Evolutionary conservation across 2,113 vertebrate species (phyloP), one percentile per base, ranked within the genome.

Genomic region (Scortum barcoo): DNA sequence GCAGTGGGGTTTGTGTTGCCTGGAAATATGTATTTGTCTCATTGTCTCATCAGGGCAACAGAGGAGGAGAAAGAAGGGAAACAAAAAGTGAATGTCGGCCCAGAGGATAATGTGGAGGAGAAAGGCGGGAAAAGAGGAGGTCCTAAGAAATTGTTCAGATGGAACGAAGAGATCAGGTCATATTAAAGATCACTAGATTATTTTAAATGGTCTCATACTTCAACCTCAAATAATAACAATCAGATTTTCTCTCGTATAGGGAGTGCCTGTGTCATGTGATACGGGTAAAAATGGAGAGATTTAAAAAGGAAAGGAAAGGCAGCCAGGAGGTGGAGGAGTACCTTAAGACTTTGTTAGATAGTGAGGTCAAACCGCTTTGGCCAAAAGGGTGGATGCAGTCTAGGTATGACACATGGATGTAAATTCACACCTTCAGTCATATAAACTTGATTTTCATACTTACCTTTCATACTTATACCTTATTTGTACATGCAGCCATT

Each of bases 381-480:
- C 98, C 98, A 30, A 97, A 96, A 92, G 98, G 98, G 75, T 99
- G 98, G 98, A 99, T 99, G 97, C 97, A 98, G 76, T 96, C 96
- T 30, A 96, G 98, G 98, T 99, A 92, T 54, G 42, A 4, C 3
- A 19, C 12, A 36, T 13, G 36, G 44, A 1, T 33, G 4, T 7
- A n/a, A 7, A 12, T 20, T 40, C 19, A 36, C 17, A 33, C 20
- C 14, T 50, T 54, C 17, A 28, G 19, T 48, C 0, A 22, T 63
- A 14, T 57, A 54, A 51, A 16, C 26, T 38, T 7, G 14, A 30
- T 30, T 33, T 22, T 17, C 1, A 28, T 20, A 3, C 4, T 19
- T 13, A 10, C 3, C n/a, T 68, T 6, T 75, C 57, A 22, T 44
- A 7, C 1, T n/a, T 1, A n/a, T n/a, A 51, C 10, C 1, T n/a